phyloP scores from a whole-genome alignment of 2,888 invertebrate genomes.

The Lycia hirtaria region DNA sequence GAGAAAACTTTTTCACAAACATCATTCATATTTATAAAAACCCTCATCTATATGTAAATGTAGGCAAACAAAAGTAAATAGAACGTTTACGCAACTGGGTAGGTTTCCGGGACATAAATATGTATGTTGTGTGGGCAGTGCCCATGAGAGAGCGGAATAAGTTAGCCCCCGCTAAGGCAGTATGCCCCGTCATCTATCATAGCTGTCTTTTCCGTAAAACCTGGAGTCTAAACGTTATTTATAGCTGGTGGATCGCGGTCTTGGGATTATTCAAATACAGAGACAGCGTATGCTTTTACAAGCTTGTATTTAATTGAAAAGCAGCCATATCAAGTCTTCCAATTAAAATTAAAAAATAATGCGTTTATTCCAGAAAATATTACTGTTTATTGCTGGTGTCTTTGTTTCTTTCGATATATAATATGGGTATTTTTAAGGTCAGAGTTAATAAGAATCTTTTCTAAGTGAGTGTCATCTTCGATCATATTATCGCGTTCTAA shows the following conservation, averaged over 20 bases:
- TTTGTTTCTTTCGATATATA: too few species aligned
- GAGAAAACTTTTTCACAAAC: conserved; percentile 2
- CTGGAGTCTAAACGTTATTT: conserved; percentile 29
- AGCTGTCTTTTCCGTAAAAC: conserved; percentile 44
- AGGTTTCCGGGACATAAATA: conserved; percentile 46
- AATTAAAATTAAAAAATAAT: too few species aligned
- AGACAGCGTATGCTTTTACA: too few species aligned
- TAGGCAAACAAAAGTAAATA: conserved; percentile 25
- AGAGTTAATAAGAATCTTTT: too few species aligned
- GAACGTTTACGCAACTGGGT: conserved; percentile 39
- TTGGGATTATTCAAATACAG: conserved; percentile 2
- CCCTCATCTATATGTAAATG: conserved; percentile 15
- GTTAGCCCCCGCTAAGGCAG: too few species aligned
- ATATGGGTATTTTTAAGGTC: too few species aligned
- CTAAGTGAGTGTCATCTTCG: too few species aligned
- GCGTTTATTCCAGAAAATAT: too few species aligned
- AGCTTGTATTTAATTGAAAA: too few species aligned
- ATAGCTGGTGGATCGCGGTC: background rate
- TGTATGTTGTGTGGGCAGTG: conserved; percentile 49
- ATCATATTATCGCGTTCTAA: too few species aligned
- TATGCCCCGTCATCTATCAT: conserved; percentile 61
- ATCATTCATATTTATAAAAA: conserved; percentile 20
- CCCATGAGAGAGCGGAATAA: conserved; percentile 60
- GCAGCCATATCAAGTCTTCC: too few species aligned
- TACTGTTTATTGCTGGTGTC: too few species aligned